Evolutionary conservation across 2,113 vertebrate genomes (phyloP), one percentile per base, ranked within the genome.

Genomic region (Nesoenas mayeri): DNA sequence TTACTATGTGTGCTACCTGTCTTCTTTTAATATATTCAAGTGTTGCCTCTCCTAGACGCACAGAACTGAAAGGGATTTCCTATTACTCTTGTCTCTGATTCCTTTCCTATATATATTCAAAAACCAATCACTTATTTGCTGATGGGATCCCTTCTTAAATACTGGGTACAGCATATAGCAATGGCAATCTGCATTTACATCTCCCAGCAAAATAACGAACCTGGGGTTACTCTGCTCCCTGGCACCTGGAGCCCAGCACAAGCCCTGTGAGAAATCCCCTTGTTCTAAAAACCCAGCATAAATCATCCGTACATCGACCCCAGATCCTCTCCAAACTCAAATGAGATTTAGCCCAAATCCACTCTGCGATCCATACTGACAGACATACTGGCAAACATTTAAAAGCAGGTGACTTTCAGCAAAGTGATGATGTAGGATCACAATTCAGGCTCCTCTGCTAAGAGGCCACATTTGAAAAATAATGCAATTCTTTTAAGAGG

Each of bases 1-100:
- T 91, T 96, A 93, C 90, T 80, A 88, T 57, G 34, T 83, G 79
- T 71, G 77, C 90, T 96, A 95, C 93, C 93, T 95, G 95, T 57
- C 91, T 88, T 88, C 64, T 80, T 79, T 81, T 89, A 88, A 93
- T 81, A 51, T 71, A 96, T 81, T 92, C 94, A 71, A 77, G 80
- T 95, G 86, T 91, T 95, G 81, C 72, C 74, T 79, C 91, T 87
- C 73, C 78, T 74, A 70, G 87, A 71, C 84, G 60, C 91, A 74
- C 48, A 54, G 83, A 32, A 15, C 62, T 73, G 73, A 79, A 32
- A 89, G 87, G 93, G 87, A 91, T 91, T 96, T 95, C 94, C 95
- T 92, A 29, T 65, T 69, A 36, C 26, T 11, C 74, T 90, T 2
- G 0, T 93, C 69, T 87, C 77, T 21, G 26, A 28, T 53, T 75